phyloP scores from a whole-genome alignment of 2,888 invertebrate species.

The Siphlonurus alternatus region DNA sequence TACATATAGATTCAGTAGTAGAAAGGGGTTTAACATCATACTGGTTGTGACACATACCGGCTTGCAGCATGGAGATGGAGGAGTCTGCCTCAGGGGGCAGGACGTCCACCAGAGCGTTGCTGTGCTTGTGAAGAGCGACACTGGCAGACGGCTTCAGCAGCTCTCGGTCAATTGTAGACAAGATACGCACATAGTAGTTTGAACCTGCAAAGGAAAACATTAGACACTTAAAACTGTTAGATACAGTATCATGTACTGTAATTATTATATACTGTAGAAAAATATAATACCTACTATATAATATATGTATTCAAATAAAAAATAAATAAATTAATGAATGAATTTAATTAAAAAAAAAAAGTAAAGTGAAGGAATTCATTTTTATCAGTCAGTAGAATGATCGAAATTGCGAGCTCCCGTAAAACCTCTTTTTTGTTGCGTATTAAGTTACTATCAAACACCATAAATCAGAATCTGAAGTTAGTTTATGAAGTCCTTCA shows the following conservation, averaged over 20 bases:
- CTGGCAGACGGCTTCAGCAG: conserved; percentile 94
- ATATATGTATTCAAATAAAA: neutral
- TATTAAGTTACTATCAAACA: no score
- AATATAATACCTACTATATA: neutral
- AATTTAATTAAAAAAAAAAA: no score
- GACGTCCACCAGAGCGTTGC: conserved; percentile 98
- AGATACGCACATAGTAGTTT: conserved; percentile 95
- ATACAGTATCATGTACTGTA: neutral
- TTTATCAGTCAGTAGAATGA: no score
- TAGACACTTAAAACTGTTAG: neutral
- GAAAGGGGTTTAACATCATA: no score
- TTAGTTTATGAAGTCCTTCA: no score
- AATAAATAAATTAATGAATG: neutral
- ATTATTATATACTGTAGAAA: neutral
- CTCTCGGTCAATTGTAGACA: conserved; percentile 96
- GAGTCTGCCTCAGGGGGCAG: conserved; percentile 98
- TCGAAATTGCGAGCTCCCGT: no score
- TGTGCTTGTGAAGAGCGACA: conserved; percentile 96
- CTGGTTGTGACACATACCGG: conserved; percentile 36
- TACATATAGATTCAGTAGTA: no score
- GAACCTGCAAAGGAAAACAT: conserved; percentile 63
- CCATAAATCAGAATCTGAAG: no score
- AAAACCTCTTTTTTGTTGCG: no score
- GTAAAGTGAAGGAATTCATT: no score
- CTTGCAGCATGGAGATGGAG: conserved; percentile 95